These are phyloP conservation scores for Diacarnus erythraeanus DNA, from an alignment of 37 sponge, comb jelly and placozoan species.

Conservation along the genomic window DNA sequence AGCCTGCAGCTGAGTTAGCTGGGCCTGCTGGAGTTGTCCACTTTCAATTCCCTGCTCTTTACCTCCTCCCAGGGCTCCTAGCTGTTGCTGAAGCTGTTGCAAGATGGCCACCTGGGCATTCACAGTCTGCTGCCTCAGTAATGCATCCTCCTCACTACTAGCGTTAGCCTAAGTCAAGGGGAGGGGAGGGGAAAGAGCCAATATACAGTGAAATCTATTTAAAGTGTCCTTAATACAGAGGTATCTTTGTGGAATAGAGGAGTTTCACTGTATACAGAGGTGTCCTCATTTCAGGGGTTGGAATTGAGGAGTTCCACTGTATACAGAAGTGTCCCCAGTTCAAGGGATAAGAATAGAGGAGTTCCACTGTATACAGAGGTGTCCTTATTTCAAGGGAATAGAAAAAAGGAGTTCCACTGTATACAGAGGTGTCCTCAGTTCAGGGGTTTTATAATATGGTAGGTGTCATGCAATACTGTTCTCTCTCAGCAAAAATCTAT, in stretches of 20 bases:
- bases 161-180: neutral
- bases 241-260: too few species aligned
- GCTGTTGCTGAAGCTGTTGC: constrained; percentile 56
- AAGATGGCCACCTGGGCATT: constrained; percentile 40
- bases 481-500: neutral
- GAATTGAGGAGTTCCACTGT: too few species aligned
- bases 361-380: too few species aligned
- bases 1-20: constrained; percentile 68
- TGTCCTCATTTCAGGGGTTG: too few species aligned
- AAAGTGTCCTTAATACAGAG: too few species aligned
- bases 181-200: too few species aligned
- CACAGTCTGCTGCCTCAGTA: constrained; percentile 52
- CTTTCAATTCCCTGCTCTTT: neutral
- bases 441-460: neutral
- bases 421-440: neutral
- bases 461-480: neutral
- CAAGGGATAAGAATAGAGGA: too few species aligned
- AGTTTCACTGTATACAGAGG: too few species aligned
- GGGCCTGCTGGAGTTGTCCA: constrained; percentile 44
- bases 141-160: constrained; percentile 47
- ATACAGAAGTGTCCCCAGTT: too few species aligned
- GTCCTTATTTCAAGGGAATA: too few species aligned
- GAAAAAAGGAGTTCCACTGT: too few species aligned
- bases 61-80: constrained; percentile 3
- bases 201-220: neutral